Percentiles rank a stretch among this genome's conserved stretches.
Evolutionary conservation across 1,140 invertebrate genomes (phyloP).

Genomic region (Sycobia sp.): DNA sequence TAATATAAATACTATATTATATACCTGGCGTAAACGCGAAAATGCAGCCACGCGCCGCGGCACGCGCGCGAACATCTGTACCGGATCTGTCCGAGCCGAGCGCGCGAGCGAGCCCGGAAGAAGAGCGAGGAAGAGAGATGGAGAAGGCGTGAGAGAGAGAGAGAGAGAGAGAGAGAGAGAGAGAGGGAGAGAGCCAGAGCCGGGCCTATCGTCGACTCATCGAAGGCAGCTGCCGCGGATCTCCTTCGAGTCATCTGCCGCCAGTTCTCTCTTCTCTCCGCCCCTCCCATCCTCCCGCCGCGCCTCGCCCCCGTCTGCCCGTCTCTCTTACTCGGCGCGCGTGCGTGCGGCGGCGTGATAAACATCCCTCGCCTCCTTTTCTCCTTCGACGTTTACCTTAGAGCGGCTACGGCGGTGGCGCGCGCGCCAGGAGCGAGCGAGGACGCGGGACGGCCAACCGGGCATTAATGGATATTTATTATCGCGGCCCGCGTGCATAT

Average conservation of each 20-base stretch:
- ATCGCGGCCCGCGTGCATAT: not conserved
- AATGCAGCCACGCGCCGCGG: not conserved
- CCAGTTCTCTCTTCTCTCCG: not conserved
- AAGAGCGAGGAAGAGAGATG: no score
- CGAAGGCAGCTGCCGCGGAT: conserved; percentile 35
- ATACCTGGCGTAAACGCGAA: no score
- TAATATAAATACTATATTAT: no score
- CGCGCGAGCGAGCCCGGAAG: no score
- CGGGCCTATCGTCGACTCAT: conserved; percentile 29
- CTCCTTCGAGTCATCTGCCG: conserved; percentile 35
- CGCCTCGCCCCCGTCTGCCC: no score
- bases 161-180: no score
- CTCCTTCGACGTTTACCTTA: not conserved
- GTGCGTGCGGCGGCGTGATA: conserved; percentile 32
- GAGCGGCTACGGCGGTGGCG: not conserved
- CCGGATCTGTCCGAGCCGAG: conserved; percentile 8
- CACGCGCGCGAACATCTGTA: conserved; percentile 29
- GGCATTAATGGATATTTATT: conserved; percentile 39
- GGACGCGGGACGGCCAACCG: not conserved
- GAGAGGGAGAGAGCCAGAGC: no score
- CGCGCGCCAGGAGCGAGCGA: not conserved
- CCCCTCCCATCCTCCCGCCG: no score
- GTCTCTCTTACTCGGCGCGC: no score
- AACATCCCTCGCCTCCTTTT: conserved; percentile 23
- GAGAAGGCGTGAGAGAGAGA: no score